Conservation (phyloP, 2,888 invertebrate genomes). For the Macrostomum cliftonense region DNA sequence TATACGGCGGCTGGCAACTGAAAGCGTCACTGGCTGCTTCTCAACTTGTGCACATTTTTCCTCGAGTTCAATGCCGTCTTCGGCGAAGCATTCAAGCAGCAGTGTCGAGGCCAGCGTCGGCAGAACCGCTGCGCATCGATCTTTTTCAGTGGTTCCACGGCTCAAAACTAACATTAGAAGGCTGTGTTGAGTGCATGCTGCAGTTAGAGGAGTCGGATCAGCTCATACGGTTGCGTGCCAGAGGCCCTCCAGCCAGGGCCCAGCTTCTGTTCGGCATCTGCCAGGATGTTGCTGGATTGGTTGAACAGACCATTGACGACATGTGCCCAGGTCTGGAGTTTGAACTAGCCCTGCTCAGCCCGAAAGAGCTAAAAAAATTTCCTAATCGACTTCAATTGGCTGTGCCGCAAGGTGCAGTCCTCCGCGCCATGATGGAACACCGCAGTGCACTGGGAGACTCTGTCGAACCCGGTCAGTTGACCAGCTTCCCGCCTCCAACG, state of each 20-base stretch:
- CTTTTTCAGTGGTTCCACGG: slow-evolving; percentile 55
- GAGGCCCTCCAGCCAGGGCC: slow-evolving; percentile 45
- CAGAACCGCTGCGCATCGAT: slow-evolving; percentile 50
- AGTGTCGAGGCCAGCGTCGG: slow-evolving; percentile 33
- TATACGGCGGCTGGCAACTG: slow-evolving; percentile 51
- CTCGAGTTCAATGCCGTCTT: slow-evolving; percentile 48
- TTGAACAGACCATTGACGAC: slow-evolving; percentile 47
- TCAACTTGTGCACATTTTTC: slow-evolving; percentile 49
- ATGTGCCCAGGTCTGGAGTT: slow-evolving; percentile 51
- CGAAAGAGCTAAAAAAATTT: slow-evolving; percentile 43
- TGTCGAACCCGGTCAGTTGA: too few relatives aligned
- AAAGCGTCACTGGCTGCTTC: slow-evolving; percentile 19
- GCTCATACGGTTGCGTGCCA: slow-evolving; percentile 49
- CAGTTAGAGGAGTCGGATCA: slow-evolving; percentile 41
- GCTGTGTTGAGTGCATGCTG: slow-evolving; percentile 48
- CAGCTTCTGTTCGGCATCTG: slow-evolving; percentile 47
- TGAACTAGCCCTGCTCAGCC: slow-evolving; percentile 50
- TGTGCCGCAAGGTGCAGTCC: slow-evolving; percentile 8
- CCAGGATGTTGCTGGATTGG: slow-evolving; percentile 48
- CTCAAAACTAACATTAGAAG: slow-evolving; percentile 50
- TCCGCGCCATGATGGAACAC: slow-evolving; percentile 7
- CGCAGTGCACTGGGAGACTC: too few relatives aligned
- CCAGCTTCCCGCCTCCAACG: too few relatives aligned
- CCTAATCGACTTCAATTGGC: slow-evolving; percentile 14
- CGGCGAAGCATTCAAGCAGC: slow-evolving; percentile 38